Evolutionary conservation across 2,888 invertebrate genomes (phyloP).

Genomic region (Eristalinus sepulchralis): DNA sequence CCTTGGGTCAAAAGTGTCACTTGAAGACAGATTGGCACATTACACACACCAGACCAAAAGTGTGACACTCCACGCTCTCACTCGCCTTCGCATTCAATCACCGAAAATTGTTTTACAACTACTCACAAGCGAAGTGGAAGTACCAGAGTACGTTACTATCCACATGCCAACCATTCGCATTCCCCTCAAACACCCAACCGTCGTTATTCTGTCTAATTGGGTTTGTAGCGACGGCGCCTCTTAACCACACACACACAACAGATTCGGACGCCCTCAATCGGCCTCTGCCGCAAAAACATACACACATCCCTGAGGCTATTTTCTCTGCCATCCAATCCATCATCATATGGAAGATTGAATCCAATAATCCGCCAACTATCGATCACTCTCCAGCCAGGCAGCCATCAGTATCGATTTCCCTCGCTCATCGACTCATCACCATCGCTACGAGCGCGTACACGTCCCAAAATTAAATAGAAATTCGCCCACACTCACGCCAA

Average conservation of each 20-base stretch:
- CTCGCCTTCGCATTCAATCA: too few species aligned
- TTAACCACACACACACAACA: too few species aligned
- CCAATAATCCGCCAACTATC: conserved; percentile 14
- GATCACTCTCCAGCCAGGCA: conserved; percentile 30
- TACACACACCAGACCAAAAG: too few species aligned
- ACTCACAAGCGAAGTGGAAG: too few species aligned
- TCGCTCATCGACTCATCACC: conserved; percentile 19
- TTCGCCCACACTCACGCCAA: conserved; percentile 28
- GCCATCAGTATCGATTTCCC: conserved; percentile 32
- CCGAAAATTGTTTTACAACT: too few species aligned
- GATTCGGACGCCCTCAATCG: not conserved
- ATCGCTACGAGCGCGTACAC: not conserved
- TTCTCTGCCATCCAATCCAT: conserved; percentile 23
- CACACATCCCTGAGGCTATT: not conserved
- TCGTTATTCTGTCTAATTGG: not conserved
- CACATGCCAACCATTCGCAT: too few species aligned
- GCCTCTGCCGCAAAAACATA: not conserved
- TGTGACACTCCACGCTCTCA: too few species aligned
- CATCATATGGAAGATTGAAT: conserved; percentile 5
- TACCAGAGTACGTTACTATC: too few species aligned
- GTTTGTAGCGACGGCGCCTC: not conserved
- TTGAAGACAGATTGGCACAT: too few species aligned
- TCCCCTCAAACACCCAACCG: too few species aligned
- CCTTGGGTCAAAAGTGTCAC: too few species aligned
- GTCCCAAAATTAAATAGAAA: not conserved